Evolutionary conservation across 2,888 invertebrate genomes (phyloP).

Genomic region (Trissolcus japonicus): DNA sequence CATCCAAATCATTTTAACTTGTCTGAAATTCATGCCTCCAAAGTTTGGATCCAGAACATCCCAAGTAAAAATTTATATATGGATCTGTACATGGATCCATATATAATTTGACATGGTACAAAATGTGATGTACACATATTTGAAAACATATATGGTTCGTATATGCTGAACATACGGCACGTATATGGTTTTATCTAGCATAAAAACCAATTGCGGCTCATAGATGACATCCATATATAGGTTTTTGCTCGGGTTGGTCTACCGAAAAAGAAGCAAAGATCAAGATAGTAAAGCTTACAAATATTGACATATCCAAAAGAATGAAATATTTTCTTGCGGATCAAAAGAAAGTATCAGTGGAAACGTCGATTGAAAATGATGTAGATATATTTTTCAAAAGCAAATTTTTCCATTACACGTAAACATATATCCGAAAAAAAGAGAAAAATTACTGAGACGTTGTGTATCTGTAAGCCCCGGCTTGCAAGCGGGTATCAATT

Average conservation of each 20-base stretch:
- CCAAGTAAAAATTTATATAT: no score
- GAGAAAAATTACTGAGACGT: neutral
- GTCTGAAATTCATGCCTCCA: no score
- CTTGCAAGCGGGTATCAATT: constrained; percentile 1
- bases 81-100: no score
- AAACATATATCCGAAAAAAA: neutral
- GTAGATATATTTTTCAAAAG: constrained; percentile 13
- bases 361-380: neutral
- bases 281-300: neutral
- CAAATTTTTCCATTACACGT: constrained; percentile 2
- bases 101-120: no score
- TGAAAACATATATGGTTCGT: no score
- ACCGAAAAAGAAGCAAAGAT: neutral
- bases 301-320: neutral
- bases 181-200: no score
- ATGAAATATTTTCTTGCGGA: neutral
- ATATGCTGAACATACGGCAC: no score
- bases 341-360: neutral
- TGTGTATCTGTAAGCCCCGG: constrained; percentile 5
- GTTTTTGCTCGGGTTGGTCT: neutral
- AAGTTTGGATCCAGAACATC: neutral
- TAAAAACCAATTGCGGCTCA: neutral
- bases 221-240: neutral
- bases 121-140: no score
- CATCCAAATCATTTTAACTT: neutral